These are phyloP conservation scores for Pycnomerus fuliginosus DNA, from an alignment of 2,888 invertebrate genomes.

Conservation along the genomic window DNA sequence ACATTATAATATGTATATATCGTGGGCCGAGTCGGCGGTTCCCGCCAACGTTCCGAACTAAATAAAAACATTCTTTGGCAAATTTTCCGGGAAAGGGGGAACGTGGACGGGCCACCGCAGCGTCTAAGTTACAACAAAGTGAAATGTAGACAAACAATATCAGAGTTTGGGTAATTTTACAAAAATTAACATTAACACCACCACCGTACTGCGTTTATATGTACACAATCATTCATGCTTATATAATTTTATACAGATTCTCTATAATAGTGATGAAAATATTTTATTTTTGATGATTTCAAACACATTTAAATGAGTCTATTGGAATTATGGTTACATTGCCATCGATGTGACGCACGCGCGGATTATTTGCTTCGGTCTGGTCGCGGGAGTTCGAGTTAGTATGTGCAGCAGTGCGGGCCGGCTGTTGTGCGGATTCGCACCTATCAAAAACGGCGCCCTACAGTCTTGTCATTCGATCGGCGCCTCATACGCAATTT, in stretches of 20 bases:
- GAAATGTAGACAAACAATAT: constrained; percentile 36
- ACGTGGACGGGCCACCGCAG: constrained; percentile 8
- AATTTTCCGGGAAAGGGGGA: constrained; percentile 9
- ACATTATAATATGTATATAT: constrained; percentile 43
- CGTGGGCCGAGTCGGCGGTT: constrained; percentile 29
- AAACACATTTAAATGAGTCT: constrained; percentile 50
- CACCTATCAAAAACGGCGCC: too few species aligned
- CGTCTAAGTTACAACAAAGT: constrained; percentile 32
- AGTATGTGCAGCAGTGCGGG: too few species aligned
- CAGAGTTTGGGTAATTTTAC: constrained; percentile 35
- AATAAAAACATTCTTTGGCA: constrained; percentile 20
- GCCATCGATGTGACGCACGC: constrained; percentile 23
- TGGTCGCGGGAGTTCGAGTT: constrained; percentile 5
- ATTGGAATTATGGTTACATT: constrained; percentile 36
- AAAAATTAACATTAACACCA: constrained; percentile 43
- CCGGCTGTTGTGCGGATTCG: too few species aligned
- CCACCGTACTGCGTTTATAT: constrained; percentile 42
- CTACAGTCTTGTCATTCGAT: too few species aligned
- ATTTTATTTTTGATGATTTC: constrained; percentile 46
- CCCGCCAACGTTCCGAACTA: constrained; percentile 28
- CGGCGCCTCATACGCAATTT: too few species aligned
- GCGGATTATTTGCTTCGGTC: constrained; percentile 20
- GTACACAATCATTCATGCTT: constrained; percentile 40
- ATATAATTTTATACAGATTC: constrained; percentile 28
- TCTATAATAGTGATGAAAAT: constrained; percentile 52